Percentiles rank a stretch among this genome's conserved stretches.
These are phyloP conservation scores for Torymus aiolomorphi DNA, from an alignment of 2,888 invertebrate genomes.

Conservation along the genomic window DNA sequence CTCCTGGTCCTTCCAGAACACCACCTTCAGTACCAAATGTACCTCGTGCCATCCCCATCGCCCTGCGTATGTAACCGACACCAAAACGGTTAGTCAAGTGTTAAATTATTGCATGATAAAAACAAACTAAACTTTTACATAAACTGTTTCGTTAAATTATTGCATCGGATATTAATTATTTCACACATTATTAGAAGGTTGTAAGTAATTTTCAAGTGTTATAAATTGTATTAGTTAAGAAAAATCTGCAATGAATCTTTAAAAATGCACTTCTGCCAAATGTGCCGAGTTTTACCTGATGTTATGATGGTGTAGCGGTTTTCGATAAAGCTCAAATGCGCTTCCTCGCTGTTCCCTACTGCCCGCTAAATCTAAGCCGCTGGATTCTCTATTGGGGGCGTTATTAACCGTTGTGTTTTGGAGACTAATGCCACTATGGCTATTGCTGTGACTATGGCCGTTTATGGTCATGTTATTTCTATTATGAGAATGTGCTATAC, in stretches of 20 bases:
- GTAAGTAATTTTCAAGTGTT: too few species aligned
- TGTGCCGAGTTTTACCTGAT: slow-evolving; percentile 79
- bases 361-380: slow-evolving; percentile 84
- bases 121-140: slow-evolving; percentile 6
- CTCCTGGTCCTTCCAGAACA: slow-evolving; percentile 89
- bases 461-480: slow-evolving; percentile 69
- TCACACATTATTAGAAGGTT: too few species aligned
- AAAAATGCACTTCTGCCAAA: background rate
- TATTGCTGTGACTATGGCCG: slow-evolving; percentile 68
- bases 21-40: slow-evolving; percentile 89
- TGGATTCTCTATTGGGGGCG: slow-evolving; percentile 75
- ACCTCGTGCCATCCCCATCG: slow-evolving; percentile 73
- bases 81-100: slow-evolving; percentile 68
- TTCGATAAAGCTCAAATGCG: slow-evolving; percentile 95
- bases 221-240: too few species aligned
- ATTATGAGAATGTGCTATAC: slow-evolving; percentile 68
- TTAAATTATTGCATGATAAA: slow-evolving; percentile 9
- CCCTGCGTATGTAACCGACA: slow-evolving; percentile 52
- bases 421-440: slow-evolving; percentile 63
- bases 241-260: background rate
- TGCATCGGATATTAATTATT: too few species aligned
- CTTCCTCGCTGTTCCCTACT: slow-evolving; percentile 93
- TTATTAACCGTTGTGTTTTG: slow-evolving; percentile 65
- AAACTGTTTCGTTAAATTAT: background rate
- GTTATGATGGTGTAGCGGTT: slow-evolving; percentile 90